phyloP scores from a whole-genome alignment of 2,888 invertebrate genomes.

The Thecocarcelia acutangulata region DNA sequence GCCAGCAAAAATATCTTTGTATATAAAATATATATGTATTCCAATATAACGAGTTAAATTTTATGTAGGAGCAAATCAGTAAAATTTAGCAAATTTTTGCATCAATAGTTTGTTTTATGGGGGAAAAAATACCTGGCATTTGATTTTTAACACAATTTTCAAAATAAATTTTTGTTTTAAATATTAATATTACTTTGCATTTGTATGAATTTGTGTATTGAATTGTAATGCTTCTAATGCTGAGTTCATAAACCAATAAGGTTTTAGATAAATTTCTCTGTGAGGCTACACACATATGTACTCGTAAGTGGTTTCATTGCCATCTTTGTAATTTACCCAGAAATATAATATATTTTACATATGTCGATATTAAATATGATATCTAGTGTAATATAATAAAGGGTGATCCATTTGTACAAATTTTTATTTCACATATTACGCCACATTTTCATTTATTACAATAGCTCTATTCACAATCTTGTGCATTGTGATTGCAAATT shows the following conservation, averaged over 20 bases:
- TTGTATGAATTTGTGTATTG: neutral
- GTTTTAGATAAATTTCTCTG: neutral
- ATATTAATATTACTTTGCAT: neutral
- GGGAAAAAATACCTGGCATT: neutral
- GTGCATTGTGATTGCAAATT: too few species aligned
- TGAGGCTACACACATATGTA: too few species aligned
- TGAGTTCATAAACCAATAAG: constrained; percentile 13
- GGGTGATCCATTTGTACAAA: too few species aligned
- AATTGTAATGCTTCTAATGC: neutral
- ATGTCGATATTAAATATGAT: too few species aligned
- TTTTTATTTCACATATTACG: too few species aligned
- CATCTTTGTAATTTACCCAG: neutral
- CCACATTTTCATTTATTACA: too few species aligned
- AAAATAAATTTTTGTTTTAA: neutral
- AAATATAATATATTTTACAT: too few species aligned
- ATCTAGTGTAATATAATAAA: too few species aligned
- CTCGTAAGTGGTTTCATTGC: constrained; percentile 4
- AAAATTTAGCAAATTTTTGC: neutral
- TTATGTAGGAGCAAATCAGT: too few species aligned
- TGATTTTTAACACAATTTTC: constrained; percentile 1
- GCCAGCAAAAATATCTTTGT: constrained; percentile 10
- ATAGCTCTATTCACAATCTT: too few species aligned
- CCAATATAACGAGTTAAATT: neutral
- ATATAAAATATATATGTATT: neutral
- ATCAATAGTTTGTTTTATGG: constrained; percentile 7